Percentiles rank a stretch among this genome's conserved stretches.
phyloP scores from a whole-genome alignment of 2,888 invertebrate genomes.

The Diplazon laetatorius region DNA sequence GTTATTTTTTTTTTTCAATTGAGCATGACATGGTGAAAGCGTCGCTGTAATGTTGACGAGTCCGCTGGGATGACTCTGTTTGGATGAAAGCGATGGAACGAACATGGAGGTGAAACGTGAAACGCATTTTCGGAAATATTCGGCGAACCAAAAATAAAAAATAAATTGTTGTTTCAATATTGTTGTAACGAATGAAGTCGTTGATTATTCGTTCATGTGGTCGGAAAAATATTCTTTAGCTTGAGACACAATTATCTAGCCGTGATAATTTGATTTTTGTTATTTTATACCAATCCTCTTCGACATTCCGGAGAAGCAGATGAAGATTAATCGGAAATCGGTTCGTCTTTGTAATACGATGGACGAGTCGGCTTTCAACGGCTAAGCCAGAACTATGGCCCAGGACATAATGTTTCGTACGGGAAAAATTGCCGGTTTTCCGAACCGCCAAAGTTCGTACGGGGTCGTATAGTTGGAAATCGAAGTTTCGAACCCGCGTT shows the following conservation, averaged over 20 bases:
- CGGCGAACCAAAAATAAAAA: constrained; percentile 3
- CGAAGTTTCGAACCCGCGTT: constrained; percentile 47
- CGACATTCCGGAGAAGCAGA: neutral
- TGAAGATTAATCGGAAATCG: constrained; percentile 13
- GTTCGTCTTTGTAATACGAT: constrained; percentile 29
- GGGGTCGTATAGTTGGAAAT: constrained; percentile 35
- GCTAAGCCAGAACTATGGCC: constrained; percentile 49
- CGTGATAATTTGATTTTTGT: neutral
- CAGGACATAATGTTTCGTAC: constrained; percentile 45
- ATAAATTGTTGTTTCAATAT: neutral
- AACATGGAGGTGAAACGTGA: constrained; percentile 13
- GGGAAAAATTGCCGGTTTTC: constrained; percentile 45
- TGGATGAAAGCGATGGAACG: constrained; percentile 14
- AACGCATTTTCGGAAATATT: constrained; percentile 13
- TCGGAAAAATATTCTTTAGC: neutral
- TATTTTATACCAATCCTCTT: neutral
- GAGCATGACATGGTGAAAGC: constrained; percentile 51
- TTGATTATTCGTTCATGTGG: neutral
- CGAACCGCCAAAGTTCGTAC: constrained; percentile 40
- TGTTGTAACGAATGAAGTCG: neutral
- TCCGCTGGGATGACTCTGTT: constrained; percentile 46
- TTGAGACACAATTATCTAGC: neutral
- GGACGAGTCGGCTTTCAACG: constrained; percentile 16
- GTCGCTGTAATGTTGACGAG: constrained; percentile 44
- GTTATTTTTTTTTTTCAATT: constrained; percentile 67